Evolutionary conservation across 2,113 vertebrate species (phyloP), one percentile per base, ranked within the genome.

Genomic region (Carollia perspicillata): DNA sequence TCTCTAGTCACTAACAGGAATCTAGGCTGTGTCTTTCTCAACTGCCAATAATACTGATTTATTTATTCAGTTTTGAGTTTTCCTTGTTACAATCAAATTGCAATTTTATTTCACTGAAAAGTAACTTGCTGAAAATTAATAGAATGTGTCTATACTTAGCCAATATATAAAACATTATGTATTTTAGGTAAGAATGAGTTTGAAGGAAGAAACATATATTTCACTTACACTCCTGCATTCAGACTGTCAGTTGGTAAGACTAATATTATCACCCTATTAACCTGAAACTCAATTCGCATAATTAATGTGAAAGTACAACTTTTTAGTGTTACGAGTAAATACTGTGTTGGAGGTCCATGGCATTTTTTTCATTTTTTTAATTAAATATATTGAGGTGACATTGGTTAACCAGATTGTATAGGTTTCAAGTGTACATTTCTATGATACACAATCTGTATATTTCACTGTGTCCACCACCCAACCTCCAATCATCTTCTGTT

Each of bases 101-200:
- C 49, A 98, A 95, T 72, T 97, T 80, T 84, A 97, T 95, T 97
- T 97, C 89, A 60, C 33, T 92, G 86, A 95, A 80, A 53, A 95
- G 47, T 71, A 95, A 84, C 75, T 95, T 47, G 49, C 49, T 95
- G 75, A 95, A 98, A 98, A 98, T 96, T 95, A 97, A 97, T 94
- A 94, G 55, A 89, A 47, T 95, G 94, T 97, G 30, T 94, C 98
- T 98, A 74, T 26, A 85, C 40, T 83, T 94, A 81, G 20, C 22
- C n/a, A 51, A 51, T 51, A 14, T 89, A 2, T 90, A 96, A 95
- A 26, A 44, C 63, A 53, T 68, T 37, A 60, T 65, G 71, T 42
- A 83, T 1, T 97, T 90, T 47, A 86, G 49, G 51, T 44, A 97
- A 58, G 33, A 96, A 30, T 47, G 71, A 35, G 0, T 18, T 97